These are phyloP conservation scores for Callorhinus ursinus DNA, from an alignment of 2,113 vertebrate species.

Conservation along the genomic window DNA sequence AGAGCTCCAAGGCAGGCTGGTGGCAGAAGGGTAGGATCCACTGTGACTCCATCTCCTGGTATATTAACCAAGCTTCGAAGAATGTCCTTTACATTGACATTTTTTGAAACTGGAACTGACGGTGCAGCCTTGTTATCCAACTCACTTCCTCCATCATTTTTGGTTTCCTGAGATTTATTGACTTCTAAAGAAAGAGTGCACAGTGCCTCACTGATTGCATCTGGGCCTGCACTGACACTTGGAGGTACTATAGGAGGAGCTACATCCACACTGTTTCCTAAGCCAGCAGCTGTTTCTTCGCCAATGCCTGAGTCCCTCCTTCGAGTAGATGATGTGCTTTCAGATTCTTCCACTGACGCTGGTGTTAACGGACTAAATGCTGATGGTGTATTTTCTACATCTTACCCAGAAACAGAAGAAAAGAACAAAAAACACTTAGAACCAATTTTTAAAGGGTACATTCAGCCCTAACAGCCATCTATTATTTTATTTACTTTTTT, in stretches of 20 bases:
- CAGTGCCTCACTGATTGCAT: conserved; percentile 95
- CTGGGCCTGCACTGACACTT: conserved; percentile 89
- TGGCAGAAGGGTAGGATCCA: conserved; percentile 91
- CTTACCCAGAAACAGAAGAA: conserved; percentile 67
- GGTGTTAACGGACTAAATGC: neutral
- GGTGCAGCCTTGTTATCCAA: conserved; percentile 77
- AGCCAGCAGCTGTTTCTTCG: conserved; percentile 88
- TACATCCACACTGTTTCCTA: conserved; percentile 62
- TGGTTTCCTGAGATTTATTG: conserved; percentile 85
- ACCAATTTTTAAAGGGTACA: neutral
- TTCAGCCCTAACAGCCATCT: neutral
- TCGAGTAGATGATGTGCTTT: conserved; percentile 83
- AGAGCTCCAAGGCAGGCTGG: conserved; percentile 90
- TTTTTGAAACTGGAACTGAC: conserved; percentile 89
- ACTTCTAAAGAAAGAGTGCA: conserved; percentile 95
- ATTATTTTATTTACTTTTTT: neutral
- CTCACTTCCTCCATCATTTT: conserved; percentile 76
- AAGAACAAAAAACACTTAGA: conserved; percentile 36
- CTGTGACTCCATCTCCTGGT: conserved; percentile 89
- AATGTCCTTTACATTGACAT: conserved; percentile 96
- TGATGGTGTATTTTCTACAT: conserved; percentile 73
- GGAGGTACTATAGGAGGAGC: conserved; percentile 63
- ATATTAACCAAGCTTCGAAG: conserved; percentile 94
- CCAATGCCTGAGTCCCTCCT: conserved; percentile 91
- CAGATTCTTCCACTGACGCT: conserved; percentile 80